phyloP scores from a whole-genome alignment of 2,113 vertebrate genomes.

The Zonotrichia leucophrys region DNA sequence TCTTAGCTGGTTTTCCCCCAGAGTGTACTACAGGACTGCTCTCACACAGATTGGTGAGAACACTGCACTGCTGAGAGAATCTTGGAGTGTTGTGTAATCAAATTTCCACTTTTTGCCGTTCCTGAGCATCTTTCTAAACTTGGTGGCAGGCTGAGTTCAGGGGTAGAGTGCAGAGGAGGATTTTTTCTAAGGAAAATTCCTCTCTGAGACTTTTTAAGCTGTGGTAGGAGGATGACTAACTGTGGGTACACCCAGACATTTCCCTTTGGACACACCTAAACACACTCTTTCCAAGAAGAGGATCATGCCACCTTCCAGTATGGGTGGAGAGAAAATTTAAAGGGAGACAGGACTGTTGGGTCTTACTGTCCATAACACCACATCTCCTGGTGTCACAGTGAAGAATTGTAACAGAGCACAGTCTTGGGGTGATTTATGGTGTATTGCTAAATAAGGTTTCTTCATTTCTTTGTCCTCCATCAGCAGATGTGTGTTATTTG shows the following conservation, averaged over 20 bases:
- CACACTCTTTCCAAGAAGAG: conserved; percentile 59
- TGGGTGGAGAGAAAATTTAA: conserved; percentile 33
- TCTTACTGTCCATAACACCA: accelerated
- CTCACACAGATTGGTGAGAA: not conserved
- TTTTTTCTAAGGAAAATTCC: conserved; percentile 27
- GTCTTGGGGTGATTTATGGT: not conserved
- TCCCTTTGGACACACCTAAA: conserved; percentile 57
- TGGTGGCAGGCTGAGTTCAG: not conserved
- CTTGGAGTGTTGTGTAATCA: not conserved
- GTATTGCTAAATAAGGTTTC: not conserved
- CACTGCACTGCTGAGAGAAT: not conserved
- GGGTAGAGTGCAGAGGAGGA: not conserved
- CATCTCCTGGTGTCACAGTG: not conserved
- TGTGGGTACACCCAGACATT: conserved; percentile 50
- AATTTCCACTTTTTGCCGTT: not conserved
- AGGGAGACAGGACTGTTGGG: not conserved
- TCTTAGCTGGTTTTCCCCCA: not conserved
- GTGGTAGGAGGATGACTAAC: conserved; percentile 50
- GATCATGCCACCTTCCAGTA: conserved; percentile 50
- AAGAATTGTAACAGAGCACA: not conserved
- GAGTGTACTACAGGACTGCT: not conserved
- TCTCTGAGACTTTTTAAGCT: not conserved
- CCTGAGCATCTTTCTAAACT: not conserved
- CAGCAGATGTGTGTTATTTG: conserved; percentile 44
- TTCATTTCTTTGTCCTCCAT: conserved; percentile 24